These are phyloP conservation scores for Drosophila orena DNA, from an alignment of 1,140 invertebrate species.

Conservation along the genomic window DNA sequence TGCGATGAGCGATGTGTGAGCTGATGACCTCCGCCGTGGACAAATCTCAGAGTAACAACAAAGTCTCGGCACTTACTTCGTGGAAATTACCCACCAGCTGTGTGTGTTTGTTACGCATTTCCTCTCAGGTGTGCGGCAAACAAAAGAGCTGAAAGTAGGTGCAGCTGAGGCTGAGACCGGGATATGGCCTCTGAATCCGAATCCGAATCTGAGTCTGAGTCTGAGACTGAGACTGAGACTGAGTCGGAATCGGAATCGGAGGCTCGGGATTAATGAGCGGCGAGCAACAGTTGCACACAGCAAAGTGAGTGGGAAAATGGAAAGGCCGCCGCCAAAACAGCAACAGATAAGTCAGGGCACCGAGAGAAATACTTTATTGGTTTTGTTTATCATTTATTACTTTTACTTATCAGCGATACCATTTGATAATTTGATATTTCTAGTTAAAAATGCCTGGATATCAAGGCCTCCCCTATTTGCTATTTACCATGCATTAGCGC, in stretches of 20 bases:
- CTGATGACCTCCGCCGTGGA: conserved; percentile 73
- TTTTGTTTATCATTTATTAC: no score
- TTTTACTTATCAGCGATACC: no score
- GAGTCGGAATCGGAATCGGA: conserved; percentile 47
- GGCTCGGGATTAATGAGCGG: conserved; percentile 72
- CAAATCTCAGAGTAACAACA: conserved; percentile 55
- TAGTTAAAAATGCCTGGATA: no score
- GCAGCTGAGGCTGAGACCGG: conserved; percentile 68
- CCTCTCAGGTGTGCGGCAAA: conserved; percentile 76
- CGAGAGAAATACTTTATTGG: conserved; percentile 20
- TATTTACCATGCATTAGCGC: not conserved
- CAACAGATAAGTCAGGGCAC: conserved; percentile 62
- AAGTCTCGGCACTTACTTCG: conserved; percentile 57
- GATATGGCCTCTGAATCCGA: conserved; percentile 52
- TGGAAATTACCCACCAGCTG: conserved; percentile 63
- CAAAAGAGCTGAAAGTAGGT: conserved; percentile 77
- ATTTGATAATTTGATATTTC: no score
- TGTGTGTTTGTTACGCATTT: conserved; percentile 72
- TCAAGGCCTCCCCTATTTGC: not conserved
- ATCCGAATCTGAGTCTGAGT: conserved; percentile 8
- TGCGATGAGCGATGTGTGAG: conserved; percentile 1
- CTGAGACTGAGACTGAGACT: no score
- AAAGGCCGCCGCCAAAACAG: conserved; percentile 70
- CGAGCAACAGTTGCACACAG: conserved; percentile 64
- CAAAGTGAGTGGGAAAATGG: conserved; percentile 81